phyloP scores from a whole-genome alignment of 1,140 invertebrate species.

The Leptinotarsa lineolata region DNA sequence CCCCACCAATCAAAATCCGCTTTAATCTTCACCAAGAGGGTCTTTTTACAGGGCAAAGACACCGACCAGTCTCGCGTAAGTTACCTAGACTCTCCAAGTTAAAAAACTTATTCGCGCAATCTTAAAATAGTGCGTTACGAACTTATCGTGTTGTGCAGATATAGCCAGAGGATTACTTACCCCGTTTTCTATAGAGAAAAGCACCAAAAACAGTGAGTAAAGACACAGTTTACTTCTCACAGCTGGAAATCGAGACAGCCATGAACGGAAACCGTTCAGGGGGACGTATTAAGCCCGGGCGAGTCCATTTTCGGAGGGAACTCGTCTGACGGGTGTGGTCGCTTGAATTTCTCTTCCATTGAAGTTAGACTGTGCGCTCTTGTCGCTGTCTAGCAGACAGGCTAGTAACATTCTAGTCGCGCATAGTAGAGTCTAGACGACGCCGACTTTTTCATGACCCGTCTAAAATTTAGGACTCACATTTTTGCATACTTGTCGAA shows the following conservation, averaged over 20 bases:
- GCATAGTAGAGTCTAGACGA: slow-evolving; percentile 29
- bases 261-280: slow-evolving; percentile 26
- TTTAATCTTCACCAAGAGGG: slow-evolving; percentile 42
- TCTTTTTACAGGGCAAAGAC: slow-evolving; percentile 49
- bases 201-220: slow-evolving; percentile 24
- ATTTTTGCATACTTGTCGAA: slow-evolving; percentile 31
- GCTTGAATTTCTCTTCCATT: slow-evolving; percentile 23
- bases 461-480: slow-evolving; percentile 29
- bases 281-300: slow-evolving; percentile 44
- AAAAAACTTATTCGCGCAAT: slow-evolving; percentile 30
- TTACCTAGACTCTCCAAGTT: slow-evolving; percentile 34
- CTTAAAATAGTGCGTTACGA: slow-evolving; percentile 14
- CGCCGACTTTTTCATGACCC: slow-evolving; percentile 34
- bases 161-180: slow-evolving; percentile 4
- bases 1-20: slow-evolving; percentile 40
- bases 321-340: slow-evolving; percentile 42
- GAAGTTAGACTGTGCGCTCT: slow-evolving; percentile 33
- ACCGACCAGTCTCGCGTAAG: slow-evolving; percentile 41
- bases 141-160: slow-evolving; percentile 16
- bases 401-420: slow-evolving; percentile 33
- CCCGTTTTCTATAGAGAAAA: neutral
- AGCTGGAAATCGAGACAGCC: slow-evolving; percentile 37
- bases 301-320: slow-evolving; percentile 43
- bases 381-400: neutral
- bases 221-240: slow-evolving; percentile 26